Evolutionary conservation across 2,113 vertebrate genomes (phyloP), one percentile per base, ranked within the genome.

Genomic region (Sorex fumeus): DNA sequence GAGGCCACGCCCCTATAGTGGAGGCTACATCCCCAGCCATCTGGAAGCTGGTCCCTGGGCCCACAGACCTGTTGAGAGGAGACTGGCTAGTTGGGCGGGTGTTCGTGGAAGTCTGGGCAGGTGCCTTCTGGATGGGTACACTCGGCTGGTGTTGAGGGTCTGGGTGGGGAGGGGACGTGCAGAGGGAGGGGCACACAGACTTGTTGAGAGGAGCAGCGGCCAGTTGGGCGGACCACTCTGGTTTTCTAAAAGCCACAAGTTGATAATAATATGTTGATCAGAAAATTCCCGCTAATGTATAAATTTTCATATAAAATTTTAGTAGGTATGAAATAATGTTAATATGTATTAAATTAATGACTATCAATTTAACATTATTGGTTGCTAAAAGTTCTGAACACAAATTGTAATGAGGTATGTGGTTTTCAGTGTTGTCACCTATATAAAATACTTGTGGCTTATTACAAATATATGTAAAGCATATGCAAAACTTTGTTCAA

Each of bases 301-400:
- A 79, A 47, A 32, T 93, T 78, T 82, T 64, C 82, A 89, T 40
- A 45, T 9, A 85, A 69, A 50, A 62, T 10, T 50, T 50, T 50
- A 50, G 47, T 50, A 50, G 47, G 47, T 50, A 50, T 9, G 10
- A 50, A 50, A 50, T 40, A 70, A 57, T 36, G 45, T 77, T 85
- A 2, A 83, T 16, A 3, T 34, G 3, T 2, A 6, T 0, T 13
- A 27, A 21, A 21, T 45, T 40, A 84, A 23, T 89, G 83, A 6
- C 15, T 87, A 23, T 75, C 71, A 86, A 76, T 84, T 80, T 83
- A 75, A 79, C 4, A 70, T 36, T 78, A 70, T 27, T 64, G 4
- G 8, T 7, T n/a, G 10, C 30, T 77, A 53, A 81, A 84, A 91
- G 0, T 86, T 80, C 43, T 8, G 30, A 45, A 70, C 4, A 77